Base-by-base conservation (phyloP, 2,797 vertebrate genomes). In the Pseudomugil tenellus region DNA sequence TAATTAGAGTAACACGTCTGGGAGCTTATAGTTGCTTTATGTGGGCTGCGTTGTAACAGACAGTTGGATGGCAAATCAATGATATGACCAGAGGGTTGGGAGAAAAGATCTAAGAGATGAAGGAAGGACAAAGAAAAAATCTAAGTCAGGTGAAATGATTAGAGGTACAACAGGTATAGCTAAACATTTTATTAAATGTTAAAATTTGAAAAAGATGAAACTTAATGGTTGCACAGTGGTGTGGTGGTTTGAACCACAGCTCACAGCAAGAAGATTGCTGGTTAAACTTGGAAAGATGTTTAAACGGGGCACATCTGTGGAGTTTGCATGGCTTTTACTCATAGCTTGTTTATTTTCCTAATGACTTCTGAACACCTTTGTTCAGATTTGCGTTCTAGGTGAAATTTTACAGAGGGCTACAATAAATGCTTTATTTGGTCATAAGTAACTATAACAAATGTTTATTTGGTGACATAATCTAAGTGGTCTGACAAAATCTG, bases 1-100 rank as follows among this genome's bases (percentile, higher is more conserved):
- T 93, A 94, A 95, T 95, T 93, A 95, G 89, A 92, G 89, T 90
- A 93, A 93, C 92, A 92, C 93, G 86, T 93, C 81, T 90, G 79
- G 89, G 81, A 90, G 88, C 84, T 84, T 86, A 83, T 67, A 84
- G 61, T 63, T 73, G 72, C 75, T 88, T 63, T 79, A 78, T 79
- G 63, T 71, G 65, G 58, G 56, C 70, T 67, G 63, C 5, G 34
- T 72, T 2, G 26, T 64, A 83, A 85, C 29, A 29, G 75, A 85
- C 80, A 80, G 52, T 71, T 53, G 54, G 87, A 90, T 21, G 48
- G 87, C 39, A 80, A 89, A 91, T 91, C 88, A 1, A 90, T 91
- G 71, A 53, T 61, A 57, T 68, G 69, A 56, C 49, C 67, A 72
- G 65, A 76, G 53, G 67, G 67, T 83, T 76, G 49, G 65, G 88